phyloP scores from a whole-genome alignment of 2,888 invertebrate species.

The Scaptomyza polygonia region DNA sequence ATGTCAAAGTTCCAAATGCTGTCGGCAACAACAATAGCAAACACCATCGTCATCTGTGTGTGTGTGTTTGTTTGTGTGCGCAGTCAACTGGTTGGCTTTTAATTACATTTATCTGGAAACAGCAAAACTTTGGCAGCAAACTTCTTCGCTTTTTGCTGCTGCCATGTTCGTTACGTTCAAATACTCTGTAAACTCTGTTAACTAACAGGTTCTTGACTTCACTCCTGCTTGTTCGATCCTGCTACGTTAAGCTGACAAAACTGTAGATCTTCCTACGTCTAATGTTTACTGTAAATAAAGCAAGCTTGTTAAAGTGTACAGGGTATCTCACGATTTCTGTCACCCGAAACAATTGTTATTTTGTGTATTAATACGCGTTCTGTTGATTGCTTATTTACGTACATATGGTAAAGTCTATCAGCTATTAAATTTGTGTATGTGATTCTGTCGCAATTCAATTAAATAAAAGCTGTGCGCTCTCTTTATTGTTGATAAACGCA shows the following conservation, averaged over 20 bases:
- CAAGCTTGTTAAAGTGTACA: not conserved
- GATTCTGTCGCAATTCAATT: constrained; percentile 66
- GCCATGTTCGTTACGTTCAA: constrained; percentile 43
- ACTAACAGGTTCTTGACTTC: not conserved
- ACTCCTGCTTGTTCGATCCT: not conserved
- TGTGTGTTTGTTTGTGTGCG: constrained; percentile 16
- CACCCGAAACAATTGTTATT: constrained; percentile 2
- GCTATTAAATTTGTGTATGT: constrained; percentile 45
- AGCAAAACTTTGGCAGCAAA: constrained; percentile 59
- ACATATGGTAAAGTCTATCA: constrained; percentile 48
- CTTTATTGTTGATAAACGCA: constrained; percentile 33
- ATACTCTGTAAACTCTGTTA: constrained; percentile 29
- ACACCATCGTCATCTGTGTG: constrained; percentile 33
- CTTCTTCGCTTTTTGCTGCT: constrained; percentile 28
- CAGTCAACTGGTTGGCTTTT: constrained; percentile 54
- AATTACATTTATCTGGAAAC: constrained; percentile 73
- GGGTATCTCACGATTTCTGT: constrained; percentile 19
- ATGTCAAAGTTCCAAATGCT: constrained; percentile 65
- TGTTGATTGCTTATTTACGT: constrained; percentile 36
- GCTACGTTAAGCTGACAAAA: not conserved
- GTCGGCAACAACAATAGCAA: constrained; percentile 65
- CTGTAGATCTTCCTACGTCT: no score
- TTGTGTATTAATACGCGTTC: constrained; percentile 33
- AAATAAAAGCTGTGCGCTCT: constrained; percentile 47
- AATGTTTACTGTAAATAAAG: no score